Evolutionary conservation across 2,113 vertebrate species (phyloP), one percentile per base, ranked within the genome.

Genomic region (Perca fluviatilis): DNA sequence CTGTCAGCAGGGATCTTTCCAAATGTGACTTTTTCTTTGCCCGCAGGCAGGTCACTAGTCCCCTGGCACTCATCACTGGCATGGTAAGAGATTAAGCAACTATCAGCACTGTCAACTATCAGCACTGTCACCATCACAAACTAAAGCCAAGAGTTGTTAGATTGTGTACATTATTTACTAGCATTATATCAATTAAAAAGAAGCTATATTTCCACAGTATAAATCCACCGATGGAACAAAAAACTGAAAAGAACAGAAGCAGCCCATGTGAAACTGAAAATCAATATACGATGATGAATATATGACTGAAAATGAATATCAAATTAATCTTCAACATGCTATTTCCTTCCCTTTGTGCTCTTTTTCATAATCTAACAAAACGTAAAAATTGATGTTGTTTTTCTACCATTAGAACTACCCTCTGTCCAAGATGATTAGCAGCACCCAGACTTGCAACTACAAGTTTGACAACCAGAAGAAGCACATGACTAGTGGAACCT

Each of bases 361-460:
- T 71, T 58, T 19, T 21, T 62, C 1, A 5, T 50, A 9, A 8
- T 62, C 43, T 74, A 46, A 74, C 16, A 71, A 74, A 57, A 67
- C 2, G n/a, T n/a, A n/a, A n/a, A n/a, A n/a, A 25, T 9, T 1
- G 1, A 21, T 64, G 8, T 71, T 73, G 23, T 71, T 30, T 71
- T 49, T 75, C 36, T 69, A 2, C 77, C 84, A 77, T 30, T 88
- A 99, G 97, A 92, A 90, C 62, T 84, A 14, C 16, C 95, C 95
- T 0, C 85, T 97, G 80, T 96, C 96, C 65, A 94, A 94, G 21
- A 84, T 97, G 93, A 93, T 98, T 30, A 94, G 90, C 80, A 98
- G 97, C 92, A 95, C 85, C 71, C 98, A 99, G 67, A 94, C 92
- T 65, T 99, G 98, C 84, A 93, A 94, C 83, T 98, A 98, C 85